Base-by-base conservation (phyloP, 2,888 invertebrate genomes). In the Fissipunctia ypsillon region DNA sequence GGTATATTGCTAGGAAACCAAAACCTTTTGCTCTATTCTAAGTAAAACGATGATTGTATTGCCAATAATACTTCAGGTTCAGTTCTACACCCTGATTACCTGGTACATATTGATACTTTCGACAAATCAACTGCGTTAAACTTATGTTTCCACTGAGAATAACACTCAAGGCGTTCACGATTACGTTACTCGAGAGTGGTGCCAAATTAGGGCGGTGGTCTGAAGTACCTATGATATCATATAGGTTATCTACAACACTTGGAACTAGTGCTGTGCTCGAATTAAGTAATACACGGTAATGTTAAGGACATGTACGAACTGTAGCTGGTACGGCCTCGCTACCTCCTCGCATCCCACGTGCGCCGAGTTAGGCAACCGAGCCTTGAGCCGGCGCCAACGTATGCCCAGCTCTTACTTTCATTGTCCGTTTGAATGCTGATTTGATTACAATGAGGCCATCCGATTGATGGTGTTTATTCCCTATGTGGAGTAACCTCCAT, bases 311-410 rank as follows among this genome's bases (percentile, higher is more conserved):
- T 83, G 73, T 76, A 65, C 63, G 71, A 80, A 85, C 70, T 80
- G 74, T 75, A 70, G 79, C 79, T 67, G 80, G 74, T 81, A 82
- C 74, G 90, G 84, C 92, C 91, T 92, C 91, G 90, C 90, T 85
- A 85, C 91, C 92, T 91, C 91, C 92, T 91, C 86, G 84, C 94
- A 89, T 91, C 95, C 95, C 95, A 95, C 95, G 92, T 93, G 88
- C 84, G 71, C 88, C 87, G 81, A 80, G 92, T 94, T 93, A 91
- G 91, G 93, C 92, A 93, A 94, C 87, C 88, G 87, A 92, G 91
- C 93, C 93, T 95, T 95, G 94, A 93, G 88, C 87, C 86, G 89
- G 93, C 93, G 93, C 94, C 93, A 93, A 93, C 93, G 90, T 91
- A 85, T 87, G 86, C 87, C 84, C 80, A 83, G 86, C 92, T 92